These are phyloP conservation scores for Battus philenor DNA, from an alignment of 1,140 invertebrate genomes.

Conservation along the genomic window DNA sequence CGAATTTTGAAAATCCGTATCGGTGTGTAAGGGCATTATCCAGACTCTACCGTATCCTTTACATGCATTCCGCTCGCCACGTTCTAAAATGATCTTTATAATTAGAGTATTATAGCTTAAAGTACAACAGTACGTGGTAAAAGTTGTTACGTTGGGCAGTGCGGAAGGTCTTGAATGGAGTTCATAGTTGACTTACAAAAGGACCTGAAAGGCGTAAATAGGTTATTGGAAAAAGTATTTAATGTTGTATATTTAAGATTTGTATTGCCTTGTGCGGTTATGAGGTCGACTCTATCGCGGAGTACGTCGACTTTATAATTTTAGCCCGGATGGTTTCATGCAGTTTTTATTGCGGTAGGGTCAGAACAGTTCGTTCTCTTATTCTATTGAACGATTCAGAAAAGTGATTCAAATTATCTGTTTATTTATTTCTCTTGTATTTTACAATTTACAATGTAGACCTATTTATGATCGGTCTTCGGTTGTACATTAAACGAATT, in stretches of 20 bases:
- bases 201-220: slow-evolving; percentile 22
- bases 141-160: slow-evolving; percentile 31
- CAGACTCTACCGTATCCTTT: slow-evolving; percentile 36
- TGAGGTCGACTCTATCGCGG: slow-evolving; percentile 33
- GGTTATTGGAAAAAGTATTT: slow-evolving; percentile 24
- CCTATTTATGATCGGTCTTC: too few relatives aligned
- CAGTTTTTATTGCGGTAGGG: slow-evolving; percentile 71
- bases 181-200: slow-evolving; percentile 36
- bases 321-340: slow-evolving; percentile 68
- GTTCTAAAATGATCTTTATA: slow-evolving; percentile 27
- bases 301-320: slow-evolving; percentile 70
- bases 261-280: slow-evolving; percentile 27
- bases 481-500: too few relatives aligned
- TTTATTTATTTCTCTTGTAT: too few relatives aligned
- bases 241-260: slow-evolving; percentile 21
- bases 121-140: slow-evolving; percentile 7
- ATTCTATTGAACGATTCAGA: slow-evolving; percentile 49
- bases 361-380: slow-evolving; percentile 47
- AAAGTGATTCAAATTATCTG: slow-evolving; percentile 31
- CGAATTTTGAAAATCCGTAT: slow-evolving; percentile 41
- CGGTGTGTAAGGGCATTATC: slow-evolving; percentile 53
- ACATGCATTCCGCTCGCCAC: slow-evolving; percentile 27
- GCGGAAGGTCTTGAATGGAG: slow-evolving; percentile 43
- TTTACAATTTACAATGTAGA: too few relatives aligned
- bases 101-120: slow-evolving; percentile 18